Evolutionary conservation across 2,888 invertebrate species (phyloP), one percentile per base, ranked within the genome.

Genomic region (Elaeidobius kamerunicus): DNA sequence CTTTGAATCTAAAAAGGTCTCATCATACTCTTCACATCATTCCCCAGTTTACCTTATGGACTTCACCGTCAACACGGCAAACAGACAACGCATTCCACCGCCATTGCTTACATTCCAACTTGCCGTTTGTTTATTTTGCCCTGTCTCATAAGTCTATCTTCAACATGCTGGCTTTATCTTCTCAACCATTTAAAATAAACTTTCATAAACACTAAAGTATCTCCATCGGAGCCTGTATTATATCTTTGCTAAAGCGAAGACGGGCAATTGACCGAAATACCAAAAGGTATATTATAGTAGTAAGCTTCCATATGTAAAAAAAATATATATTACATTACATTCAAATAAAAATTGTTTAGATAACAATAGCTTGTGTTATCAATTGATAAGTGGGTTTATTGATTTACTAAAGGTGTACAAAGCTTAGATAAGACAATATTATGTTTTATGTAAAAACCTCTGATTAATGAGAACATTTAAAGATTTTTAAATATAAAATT

Each of bases 61-160:
- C 41, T 48, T 34, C 40, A 47, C 30, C 38, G 39, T 41, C 48
- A 36, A 27, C 14, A n/a, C n/a, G 12, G 27, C 32, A 34, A 23
- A 32, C 52, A 40, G 44, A 30, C 45, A 36, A 43, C 47, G 43
- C 40, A 55, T 47, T 44, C 44, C 54, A 9, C 27, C 27, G 34
- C 39, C 44, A 40, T 52, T 54, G 49, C 54, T 54, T 52, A 52
- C 48, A 55, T 56, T 50, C 50, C 57, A 53, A 41, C 48, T 39
- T 39, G 48, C 17, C 36, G 46, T 54, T 45, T 57, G 57, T 57
- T 57, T 57, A 57, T 57, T 57, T 52, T 57, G 57, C 51, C 27
- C 47, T 53, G 57, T 50, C 53, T 30, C 56, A 56, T 56, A 53
- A 56, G 52, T 56, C 57, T 51, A 53, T 54, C 57, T 54, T 50